Conservation (phyloP, 1,140 invertebrate genomes). For the Subanguina moxae region DNA sequence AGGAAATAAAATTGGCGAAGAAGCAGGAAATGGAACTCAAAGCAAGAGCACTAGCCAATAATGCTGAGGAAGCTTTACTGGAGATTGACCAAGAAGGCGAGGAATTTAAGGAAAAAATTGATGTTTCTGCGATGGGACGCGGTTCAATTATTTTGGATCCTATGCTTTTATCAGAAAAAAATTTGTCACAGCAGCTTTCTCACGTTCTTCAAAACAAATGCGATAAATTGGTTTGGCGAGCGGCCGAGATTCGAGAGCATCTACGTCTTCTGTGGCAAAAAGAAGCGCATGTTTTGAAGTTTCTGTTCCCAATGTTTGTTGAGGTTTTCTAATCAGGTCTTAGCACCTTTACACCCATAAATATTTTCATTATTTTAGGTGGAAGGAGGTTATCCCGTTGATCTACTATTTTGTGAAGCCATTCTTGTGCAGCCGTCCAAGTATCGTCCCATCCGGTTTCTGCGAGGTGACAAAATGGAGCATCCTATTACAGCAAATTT, state of each 20-base stretch:
- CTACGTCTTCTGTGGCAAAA: slow-evolving; percentile 73
- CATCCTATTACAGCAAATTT: slow-evolving; percentile 73
- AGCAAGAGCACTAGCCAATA: neutral
- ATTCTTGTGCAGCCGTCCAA: slow-evolving; percentile 80
- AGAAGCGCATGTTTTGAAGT: slow-evolving; percentile 70
- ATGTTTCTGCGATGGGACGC: neutral
- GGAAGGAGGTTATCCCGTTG: slow-evolving; percentile 67
- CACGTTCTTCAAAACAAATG: slow-evolving; percentile 35
- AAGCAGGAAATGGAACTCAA: slow-evolving; percentile 15
- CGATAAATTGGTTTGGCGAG: slow-evolving; percentile 49
- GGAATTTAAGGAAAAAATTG: slow-evolving; percentile 3
- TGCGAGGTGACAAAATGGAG: slow-evolving; percentile 71
- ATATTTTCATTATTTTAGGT: neutral
- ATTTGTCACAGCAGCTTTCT: slow-evolving; percentile 5
- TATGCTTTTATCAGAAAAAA: neutral
- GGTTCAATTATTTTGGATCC: neutral
- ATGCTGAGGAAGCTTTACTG: neutral
- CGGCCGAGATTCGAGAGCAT: slow-evolving; percentile 65
- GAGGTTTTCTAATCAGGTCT: slow-evolving; percentile 46
- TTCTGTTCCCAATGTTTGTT: slow-evolving; percentile 71
- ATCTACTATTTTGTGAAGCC: slow-evolving; percentile 81
- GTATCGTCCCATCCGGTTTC: slow-evolving; percentile 71
- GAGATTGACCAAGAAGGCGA: neutral
- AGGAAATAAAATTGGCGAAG: slow-evolving; percentile 4
- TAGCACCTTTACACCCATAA: neutral